Evolutionary conservation across 2,797 vertebrate genomes (phyloP).

Genomic region (Liparis tanakae): DNA sequence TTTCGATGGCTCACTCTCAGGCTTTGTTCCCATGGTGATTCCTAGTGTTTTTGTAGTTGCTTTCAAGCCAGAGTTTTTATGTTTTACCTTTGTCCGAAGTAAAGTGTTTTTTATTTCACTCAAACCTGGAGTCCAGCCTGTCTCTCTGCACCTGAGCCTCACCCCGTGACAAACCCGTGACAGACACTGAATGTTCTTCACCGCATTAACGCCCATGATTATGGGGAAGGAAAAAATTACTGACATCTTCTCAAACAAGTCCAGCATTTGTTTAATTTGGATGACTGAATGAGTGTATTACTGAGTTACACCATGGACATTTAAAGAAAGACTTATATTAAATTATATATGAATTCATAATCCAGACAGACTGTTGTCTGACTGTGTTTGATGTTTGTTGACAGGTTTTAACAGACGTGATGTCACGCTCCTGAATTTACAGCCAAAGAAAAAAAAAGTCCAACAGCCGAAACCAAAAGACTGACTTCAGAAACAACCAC

Average conservation of each 20-base stretch:
- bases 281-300: too few relatives aligned
- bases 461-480: not conserved
- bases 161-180: too few relatives aligned
- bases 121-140: too few relatives aligned
- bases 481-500: not conserved
- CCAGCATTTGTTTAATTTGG: not conserved
- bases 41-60: too few relatives aligned
- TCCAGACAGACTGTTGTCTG: not conserved
- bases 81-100: too few relatives aligned
- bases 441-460: conserved; percentile 8
- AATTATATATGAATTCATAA: not conserved
- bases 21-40: too few relatives aligned
- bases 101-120: too few relatives aligned
- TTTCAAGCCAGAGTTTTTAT: too few relatives aligned
- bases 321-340: not conserved
- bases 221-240: not conserved
- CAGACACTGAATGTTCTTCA: not conserved
- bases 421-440: not conserved
- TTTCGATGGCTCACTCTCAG: too few relatives aligned
- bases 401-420: not conserved
- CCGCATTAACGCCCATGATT: not conserved
- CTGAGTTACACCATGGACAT: not conserved
- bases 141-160: too few relatives aligned
- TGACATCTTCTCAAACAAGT: not conserved
- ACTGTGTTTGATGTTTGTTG: not conserved